A percentile compares a stretch with the other conserved stretches of the same genome.
Conservation (phyloP, 2,888 invertebrate species). For the Leptinotarsa tumamoca region DNA sequence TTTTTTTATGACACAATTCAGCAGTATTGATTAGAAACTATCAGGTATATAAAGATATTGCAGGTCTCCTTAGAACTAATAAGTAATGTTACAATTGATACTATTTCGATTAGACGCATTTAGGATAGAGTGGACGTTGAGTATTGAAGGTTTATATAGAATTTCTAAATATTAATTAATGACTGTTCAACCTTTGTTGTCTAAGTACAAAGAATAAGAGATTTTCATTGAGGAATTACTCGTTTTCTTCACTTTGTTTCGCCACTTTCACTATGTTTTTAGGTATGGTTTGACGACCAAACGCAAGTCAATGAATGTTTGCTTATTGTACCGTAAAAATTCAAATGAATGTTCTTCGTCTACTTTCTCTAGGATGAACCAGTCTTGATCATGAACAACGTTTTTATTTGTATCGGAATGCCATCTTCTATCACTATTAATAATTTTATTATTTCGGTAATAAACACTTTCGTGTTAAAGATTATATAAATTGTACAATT, state of each 20-base stretch:
- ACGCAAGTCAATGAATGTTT: conserved; percentile 31
- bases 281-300: conserved; percentile 27
- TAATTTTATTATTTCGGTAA: background rate
- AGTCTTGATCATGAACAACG: conserved; percentile 12
- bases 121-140: too few relatives aligned
- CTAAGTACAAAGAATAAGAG: background rate
- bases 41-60: too few relatives aligned
- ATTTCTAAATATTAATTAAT: too few relatives aligned
- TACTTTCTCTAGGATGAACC: conserved; percentile 35
- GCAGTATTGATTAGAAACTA: too few relatives aligned
- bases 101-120: too few relatives aligned
- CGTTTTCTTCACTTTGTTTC: conserved; percentile 36
- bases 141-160: too few relatives aligned
- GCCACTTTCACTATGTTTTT: conserved; percentile 40
- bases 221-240: conserved; percentile 8
- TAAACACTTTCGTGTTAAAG: background rate
- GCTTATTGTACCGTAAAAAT: conserved; percentile 24
- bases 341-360: conserved; percentile 3
- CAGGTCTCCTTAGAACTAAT: too few relatives aligned
- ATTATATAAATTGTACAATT: too few relatives aligned
- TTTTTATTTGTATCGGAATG: background rate
- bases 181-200: too few relatives aligned
- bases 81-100: too few relatives aligned
- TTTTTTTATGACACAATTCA: too few relatives aligned
- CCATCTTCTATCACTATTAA: conserved; percentile 1